These are phyloP conservation scores for Limnephilus marmoratus DNA, from an alignment of 2,888 invertebrate species.

Conservation along the genomic window DNA sequence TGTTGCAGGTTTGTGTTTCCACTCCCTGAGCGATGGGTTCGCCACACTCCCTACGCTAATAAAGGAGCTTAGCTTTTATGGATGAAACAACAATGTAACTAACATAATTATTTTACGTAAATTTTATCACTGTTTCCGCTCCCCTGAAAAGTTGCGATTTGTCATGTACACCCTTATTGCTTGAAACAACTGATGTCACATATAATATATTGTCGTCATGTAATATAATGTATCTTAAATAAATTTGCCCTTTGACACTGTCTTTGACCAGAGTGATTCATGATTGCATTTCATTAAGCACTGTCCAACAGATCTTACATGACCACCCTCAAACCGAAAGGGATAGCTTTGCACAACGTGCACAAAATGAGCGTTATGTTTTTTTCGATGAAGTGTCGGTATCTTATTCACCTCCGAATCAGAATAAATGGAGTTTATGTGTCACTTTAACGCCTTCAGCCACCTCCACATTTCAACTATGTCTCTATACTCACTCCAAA, in stretches of 20 bases:
- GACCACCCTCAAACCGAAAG: not conserved
- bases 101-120: not conserved
- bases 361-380: not conserved
- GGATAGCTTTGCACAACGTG: not conserved
- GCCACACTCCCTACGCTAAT: too few species aligned
- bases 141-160: not conserved
- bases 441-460: not conserved
- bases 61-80: too few species aligned
- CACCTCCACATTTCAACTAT: not conserved
- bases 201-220: not conserved
- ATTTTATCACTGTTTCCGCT: not conserved
- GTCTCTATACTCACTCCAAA: not conserved
- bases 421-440: not conserved
- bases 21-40: too few species aligned
- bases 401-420: not conserved
- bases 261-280: not conserved
- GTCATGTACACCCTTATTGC: not conserved
- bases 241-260: not conserved
- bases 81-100: not conserved
- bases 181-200: not conserved
- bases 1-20: too few species aligned
- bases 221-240: not conserved
- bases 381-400: not conserved
- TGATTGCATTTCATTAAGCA: not conserved
- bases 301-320: not conserved